A percentile compares a stretch with the other conserved stretches of the same genome.
phyloP scores from a whole-genome alignment of 2,888 invertebrate species.

The Glaucopsyche alexis region DNA sequence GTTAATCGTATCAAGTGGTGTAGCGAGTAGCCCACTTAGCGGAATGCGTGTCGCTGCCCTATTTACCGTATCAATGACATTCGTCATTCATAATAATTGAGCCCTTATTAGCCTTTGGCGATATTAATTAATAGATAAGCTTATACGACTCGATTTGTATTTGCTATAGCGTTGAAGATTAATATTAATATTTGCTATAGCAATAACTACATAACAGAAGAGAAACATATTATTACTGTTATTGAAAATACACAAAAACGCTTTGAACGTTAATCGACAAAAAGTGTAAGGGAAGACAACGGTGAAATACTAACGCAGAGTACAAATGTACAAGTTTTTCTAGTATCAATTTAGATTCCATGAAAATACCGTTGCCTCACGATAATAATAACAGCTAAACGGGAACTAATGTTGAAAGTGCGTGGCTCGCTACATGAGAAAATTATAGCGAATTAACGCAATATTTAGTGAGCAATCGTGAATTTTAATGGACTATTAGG shows the following conservation, averaged over 20 bases:
- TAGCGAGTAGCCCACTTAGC: conserved; percentile 49
- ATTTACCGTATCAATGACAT: conserved; percentile 36
- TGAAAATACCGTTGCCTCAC: conserved; percentile 26
- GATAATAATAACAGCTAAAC: conserved; percentile 11
- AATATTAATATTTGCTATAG: background rate
- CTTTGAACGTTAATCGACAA: background rate
- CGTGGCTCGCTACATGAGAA: conserved; percentile 20
- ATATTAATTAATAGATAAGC: conserved; percentile 13
- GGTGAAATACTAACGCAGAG: background rate
- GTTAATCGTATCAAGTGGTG: conserved; percentile 22
- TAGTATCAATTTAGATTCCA: conserved; percentile 21
- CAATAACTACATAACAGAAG: background rate
- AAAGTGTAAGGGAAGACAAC: background rate
- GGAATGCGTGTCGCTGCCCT: conserved; percentile 47
- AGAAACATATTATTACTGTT: background rate
- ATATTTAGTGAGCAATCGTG: conserved; percentile 23
- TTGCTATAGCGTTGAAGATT: background rate
- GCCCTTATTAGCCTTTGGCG: conserved; percentile 1
- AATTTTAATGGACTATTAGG: conserved; percentile 22
- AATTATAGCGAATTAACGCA: conserved; percentile 26
- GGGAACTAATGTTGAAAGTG: conserved; percentile 26
- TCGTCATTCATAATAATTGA: conserved; percentile 6
- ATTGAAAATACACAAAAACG: conserved; percentile 13
- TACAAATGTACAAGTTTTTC: background rate
- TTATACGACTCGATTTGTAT: background rate